These are phyloP conservation scores for Campopleginae sp. DNA, from an alignment of 2,888 invertebrate species.

Conservation along the genomic window DNA sequence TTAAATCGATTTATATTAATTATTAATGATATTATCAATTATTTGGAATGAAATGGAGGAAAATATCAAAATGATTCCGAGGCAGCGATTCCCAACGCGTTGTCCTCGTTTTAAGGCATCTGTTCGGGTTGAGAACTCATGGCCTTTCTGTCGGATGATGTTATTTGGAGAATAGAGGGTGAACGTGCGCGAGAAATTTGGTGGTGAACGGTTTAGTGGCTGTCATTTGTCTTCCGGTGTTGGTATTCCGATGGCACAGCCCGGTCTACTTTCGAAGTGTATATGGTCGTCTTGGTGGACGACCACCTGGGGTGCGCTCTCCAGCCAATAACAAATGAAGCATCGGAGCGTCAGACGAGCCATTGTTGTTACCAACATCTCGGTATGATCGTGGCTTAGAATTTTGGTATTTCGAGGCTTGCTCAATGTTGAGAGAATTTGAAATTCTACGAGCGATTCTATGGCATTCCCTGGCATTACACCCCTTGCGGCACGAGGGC, in stretches of 20 bases:
- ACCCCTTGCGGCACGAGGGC: neutral
- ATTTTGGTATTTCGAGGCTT: slow-evolving; percentile 52
- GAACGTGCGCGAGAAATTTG: slow-evolving; percentile 47
- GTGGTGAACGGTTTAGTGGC: slow-evolving; percentile 33
- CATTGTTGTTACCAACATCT: slow-evolving; percentile 51
- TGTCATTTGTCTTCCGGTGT: slow-evolving; percentile 52
- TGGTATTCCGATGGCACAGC: slow-evolving; percentile 39
- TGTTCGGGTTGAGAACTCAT: neutral
- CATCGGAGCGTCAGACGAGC: slow-evolving; percentile 18
- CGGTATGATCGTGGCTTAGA: slow-evolving; percentile 2
- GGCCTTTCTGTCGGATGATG: neutral
- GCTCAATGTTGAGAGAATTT: neutral
- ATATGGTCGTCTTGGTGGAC: slow-evolving; percentile 19
- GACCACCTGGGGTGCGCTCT: neutral
- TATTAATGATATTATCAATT: neutral
- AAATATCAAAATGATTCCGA: neutral
- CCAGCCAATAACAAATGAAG: slow-evolving; percentile 25
- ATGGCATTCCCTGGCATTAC: neutral
- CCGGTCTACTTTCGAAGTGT: slow-evolving; percentile 6
- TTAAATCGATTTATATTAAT: too few species aligned
- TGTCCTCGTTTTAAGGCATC: neutral
- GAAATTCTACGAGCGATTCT: neutral
- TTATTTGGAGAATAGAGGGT: slow-evolving; percentile 17
- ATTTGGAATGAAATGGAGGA: too few species aligned
- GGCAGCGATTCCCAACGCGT: neutral